phyloP scores from a whole-genome alignment of 2,113 vertebrate species.

The Panthera uncia region DNA sequence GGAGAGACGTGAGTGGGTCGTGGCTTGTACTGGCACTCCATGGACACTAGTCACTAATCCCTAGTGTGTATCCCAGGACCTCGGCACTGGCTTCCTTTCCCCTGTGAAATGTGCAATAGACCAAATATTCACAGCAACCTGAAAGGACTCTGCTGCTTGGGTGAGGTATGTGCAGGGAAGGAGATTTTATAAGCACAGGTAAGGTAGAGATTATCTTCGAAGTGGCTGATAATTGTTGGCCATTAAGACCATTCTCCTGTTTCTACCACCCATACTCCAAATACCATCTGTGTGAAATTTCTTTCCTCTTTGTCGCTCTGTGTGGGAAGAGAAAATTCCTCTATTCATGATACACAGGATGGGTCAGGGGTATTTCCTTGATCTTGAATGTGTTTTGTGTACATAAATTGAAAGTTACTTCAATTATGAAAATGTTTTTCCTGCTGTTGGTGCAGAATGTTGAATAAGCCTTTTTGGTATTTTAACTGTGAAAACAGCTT shows the following conservation, averaged over 20 bases:
- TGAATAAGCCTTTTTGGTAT: conserved; percentile 44
- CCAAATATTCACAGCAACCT: not conserved
- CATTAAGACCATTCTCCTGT: not conserved
- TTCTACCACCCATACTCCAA: not conserved
- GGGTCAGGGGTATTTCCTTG: conserved; percentile 40
- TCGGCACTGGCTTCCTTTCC: not conserved
- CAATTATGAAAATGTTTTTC: conserved; percentile 53
- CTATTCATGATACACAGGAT: not conserved
- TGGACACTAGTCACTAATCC: not conserved
- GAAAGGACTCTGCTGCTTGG: not conserved
- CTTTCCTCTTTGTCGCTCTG: not conserved
- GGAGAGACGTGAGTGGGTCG: not conserved
- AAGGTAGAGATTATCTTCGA: not conserved
- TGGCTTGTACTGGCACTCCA: not conserved
- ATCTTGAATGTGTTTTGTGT: conserved; percentile 32
- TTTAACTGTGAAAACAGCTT: conserved; percentile 57
- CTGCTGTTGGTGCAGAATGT: conserved; percentile 26
- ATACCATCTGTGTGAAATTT: conserved; percentile 31
- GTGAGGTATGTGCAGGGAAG: not conserved
- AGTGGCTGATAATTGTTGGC: not conserved
- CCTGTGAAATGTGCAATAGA: not conserved
- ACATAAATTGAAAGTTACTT: conserved; percentile 30
- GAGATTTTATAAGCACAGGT: not conserved
- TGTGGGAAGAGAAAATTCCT: conserved; percentile 13
- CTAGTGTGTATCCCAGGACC: not conserved